Percentiles rank a stretch among this genome's conserved stretches.
Conservation (phyloP, 1,140 invertebrate genomes). For the Pemphigus obesinymphae region DNA sequence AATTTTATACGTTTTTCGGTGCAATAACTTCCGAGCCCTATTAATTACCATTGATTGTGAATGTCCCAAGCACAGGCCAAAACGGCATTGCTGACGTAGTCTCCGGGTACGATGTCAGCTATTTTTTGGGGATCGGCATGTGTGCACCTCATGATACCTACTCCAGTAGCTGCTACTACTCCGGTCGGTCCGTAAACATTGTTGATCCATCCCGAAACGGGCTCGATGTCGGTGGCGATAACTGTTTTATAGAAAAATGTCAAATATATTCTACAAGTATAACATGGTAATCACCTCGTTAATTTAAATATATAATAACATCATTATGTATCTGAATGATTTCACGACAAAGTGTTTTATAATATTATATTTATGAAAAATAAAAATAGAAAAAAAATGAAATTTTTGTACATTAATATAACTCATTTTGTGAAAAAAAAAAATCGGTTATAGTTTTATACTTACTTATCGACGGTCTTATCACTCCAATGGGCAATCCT, state of each 20-base stretch:
- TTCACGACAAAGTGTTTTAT: too few species aligned
- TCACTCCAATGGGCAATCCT: conserved; percentile 58
- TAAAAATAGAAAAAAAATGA: too few species aligned
- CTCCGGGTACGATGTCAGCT: conserved; percentile 73
- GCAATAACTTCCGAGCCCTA: too few species aligned
- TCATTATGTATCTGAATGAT: too few species aligned
- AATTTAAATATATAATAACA: too few species aligned
- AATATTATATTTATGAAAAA: too few species aligned
- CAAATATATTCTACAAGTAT: too few species aligned
- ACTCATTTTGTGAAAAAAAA: too few species aligned
- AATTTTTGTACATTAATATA: too few species aligned
- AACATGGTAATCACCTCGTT: too few species aligned
- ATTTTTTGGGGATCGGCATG: conserved; percentile 55
- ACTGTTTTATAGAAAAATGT: conserved; percentile 63
- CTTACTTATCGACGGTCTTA: conserved; percentile 56
- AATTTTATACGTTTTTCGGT: too few species aligned
- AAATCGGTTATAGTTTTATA: too few species aligned
- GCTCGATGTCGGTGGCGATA: conserved; percentile 73
- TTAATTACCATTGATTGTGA: conserved; percentile 33
- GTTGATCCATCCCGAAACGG: conserved; percentile 73
- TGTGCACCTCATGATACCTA: conserved; percentile 62
- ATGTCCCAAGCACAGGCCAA: conserved; percentile 69
- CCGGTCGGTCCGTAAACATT: conserved; percentile 77
- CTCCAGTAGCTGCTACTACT: conserved; percentile 55
- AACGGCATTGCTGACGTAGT: conserved; percentile 70